Base-by-base conservation (phyloP, 1,140 invertebrate species). In the Zaprionus taronus region DNA sequence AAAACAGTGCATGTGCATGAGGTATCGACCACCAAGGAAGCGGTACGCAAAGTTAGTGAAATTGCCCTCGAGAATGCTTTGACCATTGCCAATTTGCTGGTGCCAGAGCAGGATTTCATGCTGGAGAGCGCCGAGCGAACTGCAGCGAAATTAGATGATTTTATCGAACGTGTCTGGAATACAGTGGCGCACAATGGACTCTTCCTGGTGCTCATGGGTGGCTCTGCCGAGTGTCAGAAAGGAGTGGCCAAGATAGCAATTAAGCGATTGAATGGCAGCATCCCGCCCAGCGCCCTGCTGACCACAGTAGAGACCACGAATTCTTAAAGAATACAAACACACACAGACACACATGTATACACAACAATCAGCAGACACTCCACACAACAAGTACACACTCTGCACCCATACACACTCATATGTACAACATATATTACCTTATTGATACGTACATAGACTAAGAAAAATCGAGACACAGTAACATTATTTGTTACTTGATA, bases 81-180 rank as follows among this genome's bases (percentile, higher is more conserved):
- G 61, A 95, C 94, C 49, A 94, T 96, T 89, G 94, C 94, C 28
- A 95, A 95, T 90, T 73, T 96, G 12, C 94, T 93, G 28, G 89
- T 95, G 17, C 77, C 77, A 0, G 77, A 93, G 31, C 80, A 93
- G n/a, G 74, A 93, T 58, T 91, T 94, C 31, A 55, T 81, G 31
- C 34, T 93, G 11, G 92, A 93, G 53, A 92, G 91, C 22, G 61
- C 92, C 2, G 89, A 93, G 22, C 93, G 94, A 49, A 94, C 93
- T 6, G 93, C 94, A 31, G 78, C 69, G 17, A 94, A 86, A 51
- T 81, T 96, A 41, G 95, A 96, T 87, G 94, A 94, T 60, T 96
- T 95, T 94, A 93, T 96, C 15, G 80, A 94, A 31, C 94, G 94
- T 61, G 80, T 96, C 64, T 96, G 95, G 94, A 91, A 94, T 36